Evolutionary conservation across 2,113 vertebrate species (phyloP).

Genomic region (Numenius arquata): DNA sequence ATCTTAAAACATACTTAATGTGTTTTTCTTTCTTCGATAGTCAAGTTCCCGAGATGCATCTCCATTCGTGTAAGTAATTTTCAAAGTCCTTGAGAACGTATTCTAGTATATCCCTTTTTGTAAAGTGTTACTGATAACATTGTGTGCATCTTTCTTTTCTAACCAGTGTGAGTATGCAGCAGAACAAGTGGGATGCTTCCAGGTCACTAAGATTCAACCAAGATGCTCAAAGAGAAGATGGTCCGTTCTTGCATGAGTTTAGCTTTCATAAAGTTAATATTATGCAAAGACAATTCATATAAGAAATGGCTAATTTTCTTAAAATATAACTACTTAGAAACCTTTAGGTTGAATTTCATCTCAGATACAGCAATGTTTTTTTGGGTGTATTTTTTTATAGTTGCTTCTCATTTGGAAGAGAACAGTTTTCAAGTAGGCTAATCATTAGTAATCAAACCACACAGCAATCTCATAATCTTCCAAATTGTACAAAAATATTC

Average conservation of each 20-base stretch:
- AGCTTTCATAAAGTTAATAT: neutral
- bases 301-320: neutral
- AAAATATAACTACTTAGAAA: neutral
- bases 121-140: neutral
- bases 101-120: neutral
- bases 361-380: neutral
- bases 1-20: neutral
- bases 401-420: neutral
- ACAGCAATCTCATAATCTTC: neutral
- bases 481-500: neutral
- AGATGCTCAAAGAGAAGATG: constrained; percentile 96
- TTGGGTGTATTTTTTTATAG: neutral
- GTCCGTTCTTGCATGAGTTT: constrained; percentile 65
- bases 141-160: constrained; percentile 26
- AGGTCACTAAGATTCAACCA: constrained; percentile 95
- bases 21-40: constrained; percentile 59
- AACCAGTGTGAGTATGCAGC: constrained; percentile 88
- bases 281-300: neutral
- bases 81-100: neutral
- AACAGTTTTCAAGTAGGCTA: neutral
- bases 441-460: neutral
- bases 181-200: constrained; percentile 93
- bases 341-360: neutral
- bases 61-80: constrained; percentile 87
- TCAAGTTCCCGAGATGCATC: constrained; percentile 84